Percentiles rank a stretch among this genome's conserved stretches.
Evolutionary conservation across 2,888 invertebrate genomes (phyloP).

Genomic region (Cheilosia variabilis): DNA sequence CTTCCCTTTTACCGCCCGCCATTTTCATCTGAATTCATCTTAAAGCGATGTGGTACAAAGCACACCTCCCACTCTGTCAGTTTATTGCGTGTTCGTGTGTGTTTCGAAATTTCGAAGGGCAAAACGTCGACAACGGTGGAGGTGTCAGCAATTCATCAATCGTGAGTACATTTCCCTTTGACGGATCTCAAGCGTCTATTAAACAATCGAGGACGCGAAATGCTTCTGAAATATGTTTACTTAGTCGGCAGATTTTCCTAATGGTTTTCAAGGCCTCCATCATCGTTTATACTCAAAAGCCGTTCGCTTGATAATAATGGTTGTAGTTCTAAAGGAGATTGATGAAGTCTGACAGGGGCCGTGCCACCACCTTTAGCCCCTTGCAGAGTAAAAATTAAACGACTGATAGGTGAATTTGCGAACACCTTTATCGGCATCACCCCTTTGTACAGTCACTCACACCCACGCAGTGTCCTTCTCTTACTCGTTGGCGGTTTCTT

Average conservation of each 20-base stretch:
- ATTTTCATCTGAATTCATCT: conserved; percentile 4
- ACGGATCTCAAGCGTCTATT: conserved; percentile 47
- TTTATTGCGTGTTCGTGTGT: not conserved
- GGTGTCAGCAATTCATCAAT: conserved; percentile 66
- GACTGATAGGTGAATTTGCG: conserved; percentile 33
- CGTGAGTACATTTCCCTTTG: conserved; percentile 56
- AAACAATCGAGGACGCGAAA: conserved; percentile 54
- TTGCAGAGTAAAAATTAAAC: conserved; percentile 37
- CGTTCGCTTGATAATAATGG: conserved; percentile 4
- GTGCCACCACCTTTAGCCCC: not conserved
- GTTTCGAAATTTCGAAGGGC: conserved; percentile 4
- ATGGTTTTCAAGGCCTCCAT: conserved; percentile 39
- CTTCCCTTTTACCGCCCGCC: not conserved
- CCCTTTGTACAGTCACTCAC: conserved; percentile 38
- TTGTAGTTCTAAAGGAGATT: conserved; percentile 64
- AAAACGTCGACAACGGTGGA: conserved; percentile 16
- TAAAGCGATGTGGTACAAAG: conserved; percentile 5
- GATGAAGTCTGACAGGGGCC: conserved; percentile 40
- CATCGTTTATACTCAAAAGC: not conserved
- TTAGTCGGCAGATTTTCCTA: conserved; percentile 38
- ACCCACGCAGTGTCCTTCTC: conserved; percentile 39
- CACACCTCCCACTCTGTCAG: not conserved
- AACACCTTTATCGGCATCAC: conserved; percentile 31
- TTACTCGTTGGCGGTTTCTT: conserved; percentile 19
- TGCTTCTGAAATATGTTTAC: conserved; percentile 38